Conservation (phyloP, 2,113 vertebrate species). For the Saiga tatarica region DNA sequence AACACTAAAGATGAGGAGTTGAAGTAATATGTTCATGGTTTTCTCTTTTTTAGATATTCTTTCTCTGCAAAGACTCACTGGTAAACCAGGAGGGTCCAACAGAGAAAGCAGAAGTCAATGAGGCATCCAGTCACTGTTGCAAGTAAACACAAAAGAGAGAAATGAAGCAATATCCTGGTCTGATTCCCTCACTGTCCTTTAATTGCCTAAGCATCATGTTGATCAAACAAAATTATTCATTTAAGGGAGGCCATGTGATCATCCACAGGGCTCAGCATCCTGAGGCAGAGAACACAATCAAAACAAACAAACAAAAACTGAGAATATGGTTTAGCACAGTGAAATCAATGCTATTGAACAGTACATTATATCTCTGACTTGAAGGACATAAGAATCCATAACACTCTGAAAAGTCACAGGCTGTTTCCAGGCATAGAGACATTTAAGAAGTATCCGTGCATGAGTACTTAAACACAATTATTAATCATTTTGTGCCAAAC, state of each 20-base stretch:
- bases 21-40: neutral
- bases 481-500: neutral
- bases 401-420: neutral
- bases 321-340: neutral
- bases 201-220: neutral
- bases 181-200: neutral
- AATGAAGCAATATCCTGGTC: neutral
- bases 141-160: neutral
- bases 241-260: neutral
- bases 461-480: neutral
- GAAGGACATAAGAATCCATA: neutral
- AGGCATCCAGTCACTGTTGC: neutral
- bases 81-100: neutral
- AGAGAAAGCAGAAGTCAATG: neutral
- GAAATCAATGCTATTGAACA: neutral
- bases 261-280: neutral
- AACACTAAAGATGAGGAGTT: neutral
- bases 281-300: neutral
- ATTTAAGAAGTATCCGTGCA: neutral
- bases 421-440: neutral
- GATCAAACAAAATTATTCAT: neutral
- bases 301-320: neutral
- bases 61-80: neutral
- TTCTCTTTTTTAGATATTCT: neutral
- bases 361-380: neutral